These are phyloP conservation scores for Xenentodon cancila DNA, from an alignment of 2,797 vertebrate genomes.

Conservation along the genomic window DNA sequence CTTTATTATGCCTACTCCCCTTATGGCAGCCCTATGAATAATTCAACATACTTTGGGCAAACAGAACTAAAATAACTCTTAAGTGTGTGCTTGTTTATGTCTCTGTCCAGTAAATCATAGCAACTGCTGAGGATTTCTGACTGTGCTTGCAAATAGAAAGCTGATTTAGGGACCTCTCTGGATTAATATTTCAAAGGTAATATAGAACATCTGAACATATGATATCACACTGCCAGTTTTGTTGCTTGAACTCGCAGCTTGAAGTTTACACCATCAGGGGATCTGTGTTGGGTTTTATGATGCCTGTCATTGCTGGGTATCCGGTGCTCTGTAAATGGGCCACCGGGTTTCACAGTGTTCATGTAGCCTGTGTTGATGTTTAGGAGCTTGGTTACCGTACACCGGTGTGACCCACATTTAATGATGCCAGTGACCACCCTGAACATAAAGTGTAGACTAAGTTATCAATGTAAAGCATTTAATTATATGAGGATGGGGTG, in stretches of 20 bases:
- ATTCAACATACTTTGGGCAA: constrained; percentile 47
- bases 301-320: constrained; percentile 31
- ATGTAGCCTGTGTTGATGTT: constrained; percentile 49
- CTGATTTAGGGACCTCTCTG: no score
- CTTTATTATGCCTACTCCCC: constrained; percentile 43
- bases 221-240: constrained; percentile 2
- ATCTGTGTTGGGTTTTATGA: constrained; percentile 1
- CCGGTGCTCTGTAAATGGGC: constrained; percentile 36
- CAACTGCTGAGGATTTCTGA: not conserved
- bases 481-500: no score
- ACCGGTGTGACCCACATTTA: constrained; percentile 24
- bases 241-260: constrained; percentile 19
- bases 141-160: not conserved
- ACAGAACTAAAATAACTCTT: constrained; percentile 38
- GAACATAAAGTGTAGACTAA: constrained; percentile 30
- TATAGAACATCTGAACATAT: no score
- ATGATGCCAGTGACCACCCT: constrained; percentile 31
- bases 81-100: constrained; percentile 32
- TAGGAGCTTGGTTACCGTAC: constrained; percentile 33
- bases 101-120: constrained; percentile 38
- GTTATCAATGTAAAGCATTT: constrained; percentile 6
- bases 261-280: constrained; percentile 25
- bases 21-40: constrained; percentile 58
- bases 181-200: no score
- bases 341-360: constrained; percentile 26